Evolutionary conservation across 2,797 vertebrate species (phyloP), one percentile per base, ranked within the genome.

Genomic region (Silurus aristotelis): DNA sequence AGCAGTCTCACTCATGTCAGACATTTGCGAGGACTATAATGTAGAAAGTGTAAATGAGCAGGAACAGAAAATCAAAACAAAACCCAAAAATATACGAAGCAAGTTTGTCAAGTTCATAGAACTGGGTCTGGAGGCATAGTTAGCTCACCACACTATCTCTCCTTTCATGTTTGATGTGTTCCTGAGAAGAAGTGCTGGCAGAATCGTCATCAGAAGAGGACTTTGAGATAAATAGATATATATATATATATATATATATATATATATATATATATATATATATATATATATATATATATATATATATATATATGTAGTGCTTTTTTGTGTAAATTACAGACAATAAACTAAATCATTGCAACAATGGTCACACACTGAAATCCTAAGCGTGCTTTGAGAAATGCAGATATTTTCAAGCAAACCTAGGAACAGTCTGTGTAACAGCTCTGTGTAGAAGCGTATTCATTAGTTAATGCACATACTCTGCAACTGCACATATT

Each of bases 131-230:
- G 10, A 67, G 52, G 71, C 46, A 25, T 79, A 70, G 60, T 58
- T 52, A 85, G 93, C 97, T 97, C 97, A 97, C 96, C 96, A 93
- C 93, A 85, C 96, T 97, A 91, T 96, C 95, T 90, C 95, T 95
- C 90, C 93, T 93, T 89, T 95, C 94, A 89, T 87, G 91, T 88
- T 92, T 89, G 91, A 88, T 89, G 75, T 88, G 92, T 46, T 95
- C 94, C 91, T 96, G 96, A 89, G 96, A 97, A 58, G 94, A 92
- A 79, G 95, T 93, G 91, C 96, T 97, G 89, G 92, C 90, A 43
- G 92, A 94, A 91, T 96, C 96, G 87, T 96, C 95, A 48, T 96
- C 95, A 89, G 96, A 93, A 87, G 91, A 94, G 87, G 92, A 96
- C 96, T 97, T 93, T 48, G 89, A 93, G 89, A 93, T 89, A 31